Base-by-base conservation (phyloP, 2,113 vertebrate genomes). In the Halichoeres trimaculatus region DNA sequence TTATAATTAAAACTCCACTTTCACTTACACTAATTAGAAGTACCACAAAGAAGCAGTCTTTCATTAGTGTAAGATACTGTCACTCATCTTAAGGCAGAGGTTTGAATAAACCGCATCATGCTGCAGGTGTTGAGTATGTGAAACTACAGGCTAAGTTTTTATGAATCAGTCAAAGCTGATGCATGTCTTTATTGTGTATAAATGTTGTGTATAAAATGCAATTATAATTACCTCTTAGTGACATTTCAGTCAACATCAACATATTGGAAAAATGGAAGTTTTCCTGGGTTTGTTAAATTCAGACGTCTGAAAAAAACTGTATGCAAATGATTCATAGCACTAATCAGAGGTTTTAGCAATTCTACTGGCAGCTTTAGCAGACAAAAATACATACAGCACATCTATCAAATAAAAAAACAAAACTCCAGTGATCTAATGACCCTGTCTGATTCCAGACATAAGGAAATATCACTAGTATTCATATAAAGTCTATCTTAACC, bases 1-100 rank as follows among this genome's bases (percentile, higher is more conserved):
- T 80, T 76, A 81, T 69, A 65, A 85, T 72, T 71, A 79, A 86
- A 80, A 65, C 51, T 51, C 22, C 66, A 58, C 53, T 78, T 70
- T 69, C 57, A 69, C 22, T 61, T 67, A 54, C 12, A 55, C 41
- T 14, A 3, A 16, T 5, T 16, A 14, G 12, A 13, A 14, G 10
- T 20, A 48, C 3, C 8, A 48, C 17, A 71, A 74, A 51, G 24
- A 19, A 55, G 11, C n/a, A 30, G 48, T 20, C 3, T 55, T 23
- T 72, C 8, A 57, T n/a, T 20, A 30, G 12, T 30, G 41, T 20
- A 51, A 22, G 23, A 58, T 58, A 61, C 17, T 22, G 1, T 57
- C 13, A 62, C 43, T 20, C 20, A 34, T 60, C 14, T 30, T 4
- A 45, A 45, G 6, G 7, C 43, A 45, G 5, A 17, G 16, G 17